phyloP scores from a whole-genome alignment of 2,113 vertebrate genomes.

The Symphodus melops region DNA sequence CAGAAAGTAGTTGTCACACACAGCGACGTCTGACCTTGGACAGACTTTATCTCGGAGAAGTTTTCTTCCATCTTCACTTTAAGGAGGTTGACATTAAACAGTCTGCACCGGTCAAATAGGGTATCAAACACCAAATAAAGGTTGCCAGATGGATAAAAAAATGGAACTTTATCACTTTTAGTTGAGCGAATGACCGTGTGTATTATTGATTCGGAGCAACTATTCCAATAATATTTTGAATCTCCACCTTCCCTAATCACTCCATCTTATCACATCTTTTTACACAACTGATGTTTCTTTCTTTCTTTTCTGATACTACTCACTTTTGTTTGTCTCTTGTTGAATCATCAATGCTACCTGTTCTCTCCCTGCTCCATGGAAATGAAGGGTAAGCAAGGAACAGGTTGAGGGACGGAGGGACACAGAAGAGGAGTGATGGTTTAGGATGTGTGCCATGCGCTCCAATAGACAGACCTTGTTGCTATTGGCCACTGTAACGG shows the following conservation, averaged over 20 bases:
- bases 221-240: slow-evolving; percentile 8
- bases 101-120: slow-evolving; percentile 83
- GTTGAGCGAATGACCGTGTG: slow-evolving; percentile 26
- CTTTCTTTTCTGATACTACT: not conserved
- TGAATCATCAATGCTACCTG: slow-evolving; percentile 11
- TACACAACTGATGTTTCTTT: not conserved
- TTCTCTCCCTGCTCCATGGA: slow-evolving; percentile 32
- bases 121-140: slow-evolving; percentile 85
- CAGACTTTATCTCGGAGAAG: slow-evolving; percentile 80
- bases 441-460: slow-evolving; percentile 48
- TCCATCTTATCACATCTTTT: not conserved
- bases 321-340: slow-evolving; percentile 7
- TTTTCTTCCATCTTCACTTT: slow-evolving; percentile 84
- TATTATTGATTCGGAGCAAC: slow-evolving; percentile 12
- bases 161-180: slow-evolving; percentile 45
- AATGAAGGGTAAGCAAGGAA: slow-evolving; percentile 53
- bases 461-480: slow-evolving; percentile 58
- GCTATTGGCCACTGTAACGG: slow-evolving; percentile 78
- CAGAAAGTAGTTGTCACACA: slow-evolving; percentile 57
- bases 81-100: slow-evolving; percentile 85
- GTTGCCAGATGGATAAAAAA: slow-evolving; percentile 73
- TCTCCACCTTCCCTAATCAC: not conserved
- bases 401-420: slow-evolving; percentile 40
- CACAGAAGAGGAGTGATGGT: slow-evolving; percentile 52
- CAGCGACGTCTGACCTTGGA: slow-evolving; percentile 81